Evolutionary conservation across 2,113 vertebrate genomes (phyloP), one percentile per base, ranked within the genome.

Genomic region (Microtus richardsoni): DNA sequence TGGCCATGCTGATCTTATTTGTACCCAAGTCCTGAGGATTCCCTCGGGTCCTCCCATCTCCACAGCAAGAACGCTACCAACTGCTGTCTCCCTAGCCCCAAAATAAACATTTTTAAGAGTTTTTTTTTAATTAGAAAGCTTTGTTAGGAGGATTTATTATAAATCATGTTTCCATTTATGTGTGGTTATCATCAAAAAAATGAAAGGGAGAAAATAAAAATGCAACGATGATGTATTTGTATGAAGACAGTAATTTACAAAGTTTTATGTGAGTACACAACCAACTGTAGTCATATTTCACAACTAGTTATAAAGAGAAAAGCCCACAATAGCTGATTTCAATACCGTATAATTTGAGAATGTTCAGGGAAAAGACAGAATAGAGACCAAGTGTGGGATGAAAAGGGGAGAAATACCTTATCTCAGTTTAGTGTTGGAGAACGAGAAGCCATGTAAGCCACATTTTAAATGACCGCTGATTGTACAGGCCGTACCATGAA

Each of bases 391-490:
- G 3, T 26, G 12, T 83, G 47, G 95, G 91, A 19, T 47, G 44
- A 73, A 77, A 36, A 22, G 52, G 92, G 68, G 91, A 95, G 86
- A 62, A 0, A 74, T 93, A 84, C 64, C 70, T 89, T 58, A 6
- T 88, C 64, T 88, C 16, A 91, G 33, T 49, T 97, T 75, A 41
- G 24, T 14, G 73, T 98, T 89, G 90, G 58, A 96, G 77, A 26
- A 91, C 4, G 52, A n/a, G 9, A 16, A 10, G 16, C 44, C 41
- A 1, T 3, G 77, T n/a, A 33, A 86, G 47, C 49, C 60, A 88
- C 1, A 2, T 91, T 70, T 91, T 96, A 77, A 24, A 73, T 95
- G 79, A 44, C 58, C 93, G 44, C 80, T 96, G 58, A 78, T 58
- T 49, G 1, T 79, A 86, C 66, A 58, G 39, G 7, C 79, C 19